Evolutionary conservation across 2,888 invertebrate species (phyloP).

Genomic region (Euphydryas editha): DNA sequence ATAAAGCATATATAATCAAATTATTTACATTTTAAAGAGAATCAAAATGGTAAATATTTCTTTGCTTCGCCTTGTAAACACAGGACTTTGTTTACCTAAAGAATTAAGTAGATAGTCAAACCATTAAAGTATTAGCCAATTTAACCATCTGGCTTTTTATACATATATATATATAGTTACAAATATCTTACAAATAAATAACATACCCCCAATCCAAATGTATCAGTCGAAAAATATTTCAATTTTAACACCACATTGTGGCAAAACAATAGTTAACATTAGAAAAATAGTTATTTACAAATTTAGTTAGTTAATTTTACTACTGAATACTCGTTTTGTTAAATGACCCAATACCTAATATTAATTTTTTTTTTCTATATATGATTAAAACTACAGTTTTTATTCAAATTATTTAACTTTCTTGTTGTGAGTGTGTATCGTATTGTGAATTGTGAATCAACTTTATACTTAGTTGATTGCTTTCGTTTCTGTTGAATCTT

Average conservation of each 20-base stretch:
- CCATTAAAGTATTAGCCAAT: background rate
- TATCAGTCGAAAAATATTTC: slow-evolving; percentile 16
- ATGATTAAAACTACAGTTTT: background rate
- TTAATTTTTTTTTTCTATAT: background rate
- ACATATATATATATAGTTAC: background rate
- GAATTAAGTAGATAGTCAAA: too few species aligned
- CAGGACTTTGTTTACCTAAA: too few species aligned
- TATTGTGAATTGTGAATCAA: too few species aligned
- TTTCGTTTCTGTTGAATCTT: too few species aligned
- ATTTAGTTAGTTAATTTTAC: background rate
- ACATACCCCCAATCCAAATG: slow-evolving; percentile 5
- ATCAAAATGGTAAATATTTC: too few species aligned
- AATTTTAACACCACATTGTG: background rate
- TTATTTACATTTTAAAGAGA: too few species aligned
- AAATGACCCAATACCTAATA: too few species aligned
- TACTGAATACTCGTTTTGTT: background rate
- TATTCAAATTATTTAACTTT: too few species aligned
- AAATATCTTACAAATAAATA: slow-evolving; percentile 15
- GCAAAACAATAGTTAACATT: slow-evolving; percentile 6
- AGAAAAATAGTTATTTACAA: slow-evolving; percentile 12
- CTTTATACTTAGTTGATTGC: too few species aligned
- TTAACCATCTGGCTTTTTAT: background rate
- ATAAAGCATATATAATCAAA: too few species aligned
- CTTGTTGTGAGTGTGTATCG: too few species aligned
- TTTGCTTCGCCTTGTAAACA: too few species aligned